These are phyloP conservation scores for Phasianus colchicus DNA, from an alignment of 2,113 vertebrate genomes.

Conservation along the genomic window DNA sequence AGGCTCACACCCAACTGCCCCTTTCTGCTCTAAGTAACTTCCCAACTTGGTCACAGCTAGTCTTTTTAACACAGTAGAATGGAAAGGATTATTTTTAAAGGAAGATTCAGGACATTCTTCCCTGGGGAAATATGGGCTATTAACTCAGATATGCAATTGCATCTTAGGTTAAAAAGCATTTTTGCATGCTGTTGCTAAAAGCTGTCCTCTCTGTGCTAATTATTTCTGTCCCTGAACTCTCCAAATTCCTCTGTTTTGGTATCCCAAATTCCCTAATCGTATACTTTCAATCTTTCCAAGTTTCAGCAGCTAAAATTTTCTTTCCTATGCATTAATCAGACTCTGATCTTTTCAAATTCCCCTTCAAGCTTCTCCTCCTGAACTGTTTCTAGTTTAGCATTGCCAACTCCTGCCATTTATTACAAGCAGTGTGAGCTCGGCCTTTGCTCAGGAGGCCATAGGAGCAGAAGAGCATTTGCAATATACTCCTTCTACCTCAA, in stretches of 20 bases:
- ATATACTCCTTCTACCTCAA: not conserved
- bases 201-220: not conserved
- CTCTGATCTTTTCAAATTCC: not conserved
- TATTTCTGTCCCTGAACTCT: slow-evolving; percentile 12
- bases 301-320: not conserved
- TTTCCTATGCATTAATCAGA: not conserved
- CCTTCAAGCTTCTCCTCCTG: not conserved
- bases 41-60: not conserved
- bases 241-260: not conserved
- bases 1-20: not conserved
- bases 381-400: not conserved
- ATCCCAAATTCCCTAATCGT: not conserved
- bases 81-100: not conserved
- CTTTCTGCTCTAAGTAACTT: not conserved
- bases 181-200: slow-evolving; percentile 24
- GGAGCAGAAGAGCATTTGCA: not conserved
- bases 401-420: not conserved
- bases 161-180: not conserved
- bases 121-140: not conserved
- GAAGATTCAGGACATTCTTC: not conserved
- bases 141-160: not conserved
- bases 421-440: not conserved
- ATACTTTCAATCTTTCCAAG: not conserved
- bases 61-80: not conserved
- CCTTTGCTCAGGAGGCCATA: not conserved